Conservation (phyloP, 2,888 invertebrate species). For the Strigamia crassipes region DNA sequence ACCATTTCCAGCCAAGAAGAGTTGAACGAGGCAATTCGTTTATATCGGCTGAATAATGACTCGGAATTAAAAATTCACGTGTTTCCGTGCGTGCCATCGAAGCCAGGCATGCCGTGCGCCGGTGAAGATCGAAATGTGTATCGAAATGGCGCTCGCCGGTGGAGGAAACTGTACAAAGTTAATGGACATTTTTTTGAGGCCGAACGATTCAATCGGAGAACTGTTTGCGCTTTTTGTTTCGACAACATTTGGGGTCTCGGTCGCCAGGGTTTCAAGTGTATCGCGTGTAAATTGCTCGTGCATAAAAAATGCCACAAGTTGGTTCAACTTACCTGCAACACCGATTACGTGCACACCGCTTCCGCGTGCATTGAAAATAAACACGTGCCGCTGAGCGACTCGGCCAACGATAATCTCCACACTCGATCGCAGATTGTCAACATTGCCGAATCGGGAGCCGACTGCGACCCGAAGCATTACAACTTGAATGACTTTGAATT, state of each 20-base stretch:
- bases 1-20: slow-evolving; percentile 95
- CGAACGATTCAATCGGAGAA: slow-evolving; percentile 96
- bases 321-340: slow-evolving; percentile 85
- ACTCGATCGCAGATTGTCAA: neutral
- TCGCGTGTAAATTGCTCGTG: slow-evolving; percentile 96
- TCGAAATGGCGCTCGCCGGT: slow-evolving; percentile 94
- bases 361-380: too few species aligned
- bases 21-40: slow-evolving; percentile 90
- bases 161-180: slow-evolving; percentile 97
- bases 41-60: slow-evolving; percentile 95
- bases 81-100: slow-evolving; percentile 95
- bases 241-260: slow-evolving; percentile 99
- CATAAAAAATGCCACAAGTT: slow-evolving; percentile 99
- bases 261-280: slow-evolving; percentile 99
- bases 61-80: slow-evolving; percentile 97
- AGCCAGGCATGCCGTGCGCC: slow-evolving; percentile 96
- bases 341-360: too few species aligned
- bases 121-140: slow-evolving; percentile 99
- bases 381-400: too few species aligned
- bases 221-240: slow-evolving; percentile 96
- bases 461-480: slow-evolving; percentile 83
- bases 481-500: slow-evolving; percentile 95
- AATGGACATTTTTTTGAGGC: slow-evolving; percentile 99
- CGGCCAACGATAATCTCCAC: too few species aligned
- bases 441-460: slow-evolving; percentile 45